These are phyloP conservation scores for Drosophila pseudoananassae DNA, from an alignment of 1,140 invertebrate species.

Conservation along the genomic window DNA sequence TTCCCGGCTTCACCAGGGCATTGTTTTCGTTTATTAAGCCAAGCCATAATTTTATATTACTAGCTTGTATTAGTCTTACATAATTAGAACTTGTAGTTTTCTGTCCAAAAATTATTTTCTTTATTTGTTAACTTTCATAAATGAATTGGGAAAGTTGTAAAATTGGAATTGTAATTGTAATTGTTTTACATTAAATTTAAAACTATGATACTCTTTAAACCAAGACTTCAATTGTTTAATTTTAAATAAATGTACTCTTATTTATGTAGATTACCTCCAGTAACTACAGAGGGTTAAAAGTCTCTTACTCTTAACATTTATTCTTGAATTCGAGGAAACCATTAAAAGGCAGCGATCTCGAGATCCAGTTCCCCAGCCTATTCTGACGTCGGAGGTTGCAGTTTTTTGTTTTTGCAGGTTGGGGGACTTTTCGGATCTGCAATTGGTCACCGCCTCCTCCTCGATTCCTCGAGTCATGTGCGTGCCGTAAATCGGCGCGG, in stretches of 20 bases:
- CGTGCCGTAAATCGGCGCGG: slow-evolving; percentile 46
- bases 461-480: slow-evolving; percentile 31
- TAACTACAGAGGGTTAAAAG: slow-evolving; percentile 5
- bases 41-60: no score
- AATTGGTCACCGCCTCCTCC: background rate
- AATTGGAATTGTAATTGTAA: no score
- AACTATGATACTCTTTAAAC: no score
- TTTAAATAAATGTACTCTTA: background rate
- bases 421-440: slow-evolving; percentile 19
- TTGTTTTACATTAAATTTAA: no score
- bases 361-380: slow-evolving; percentile 34
- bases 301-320: background rate
- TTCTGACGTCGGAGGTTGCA: slow-evolving; percentile 27
- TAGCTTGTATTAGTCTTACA: no score
- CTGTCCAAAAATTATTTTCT: no score
- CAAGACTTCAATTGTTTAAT: background rate
- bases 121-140: no score
- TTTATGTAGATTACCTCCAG: background rate
- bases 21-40: no score
- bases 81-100: no score
- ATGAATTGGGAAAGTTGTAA: no score
- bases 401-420: slow-evolving; percentile 2
- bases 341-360: slow-evolving; percentile 17
- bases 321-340: slow-evolving; percentile 31
- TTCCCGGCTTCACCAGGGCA: background rate